Percentiles rank a stretch among this genome's conserved stretches.
phyloP scores from a whole-genome alignment of 1,140 invertebrate species.

The Drosophila obscura region DNA sequence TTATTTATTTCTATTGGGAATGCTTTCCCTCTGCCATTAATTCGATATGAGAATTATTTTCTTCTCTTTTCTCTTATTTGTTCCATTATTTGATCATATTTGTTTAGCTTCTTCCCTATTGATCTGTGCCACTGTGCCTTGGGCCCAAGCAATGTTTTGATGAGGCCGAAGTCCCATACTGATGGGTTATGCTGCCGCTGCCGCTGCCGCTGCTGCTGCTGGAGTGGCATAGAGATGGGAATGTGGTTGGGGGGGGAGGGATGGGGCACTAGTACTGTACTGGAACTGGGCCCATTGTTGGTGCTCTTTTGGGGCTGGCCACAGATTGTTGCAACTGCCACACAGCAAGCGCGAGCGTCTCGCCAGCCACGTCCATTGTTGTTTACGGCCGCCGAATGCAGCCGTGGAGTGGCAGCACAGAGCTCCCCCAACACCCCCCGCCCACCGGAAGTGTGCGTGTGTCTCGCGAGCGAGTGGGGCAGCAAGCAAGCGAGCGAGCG shows the following conservation, averaged over 20 bases:
- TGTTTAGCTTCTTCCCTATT: no score
- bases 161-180: conserved; percentile 3
- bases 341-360: conserved; percentile 27
- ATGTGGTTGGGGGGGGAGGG: neutral
- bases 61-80: no score
- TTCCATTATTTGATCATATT: no score
- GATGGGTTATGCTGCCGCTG: no score
- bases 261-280: neutral
- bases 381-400: conserved; percentile 62
- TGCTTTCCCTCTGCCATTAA: no score
- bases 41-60: no score
- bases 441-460: conserved; percentile 70
- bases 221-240: neutral
- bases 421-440: neutral
- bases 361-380: conserved; percentile 63
- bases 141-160: conserved; percentile 22
- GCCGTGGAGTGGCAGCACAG: conserved; percentile 11
- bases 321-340: conserved; percentile 73
- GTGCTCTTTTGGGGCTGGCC: conserved; percentile 42
- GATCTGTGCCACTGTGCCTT: conserved; percentile 7
- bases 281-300: conserved; percentile 38
- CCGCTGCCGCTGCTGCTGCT: no score
- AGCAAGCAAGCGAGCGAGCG: conserved; percentile 7
- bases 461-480: conserved; percentile 39
- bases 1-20: no score